These are phyloP conservation scores for Sclerurus mexicanus DNA, from an alignment of 2,113 vertebrate species.

Conservation along the genomic window DNA sequence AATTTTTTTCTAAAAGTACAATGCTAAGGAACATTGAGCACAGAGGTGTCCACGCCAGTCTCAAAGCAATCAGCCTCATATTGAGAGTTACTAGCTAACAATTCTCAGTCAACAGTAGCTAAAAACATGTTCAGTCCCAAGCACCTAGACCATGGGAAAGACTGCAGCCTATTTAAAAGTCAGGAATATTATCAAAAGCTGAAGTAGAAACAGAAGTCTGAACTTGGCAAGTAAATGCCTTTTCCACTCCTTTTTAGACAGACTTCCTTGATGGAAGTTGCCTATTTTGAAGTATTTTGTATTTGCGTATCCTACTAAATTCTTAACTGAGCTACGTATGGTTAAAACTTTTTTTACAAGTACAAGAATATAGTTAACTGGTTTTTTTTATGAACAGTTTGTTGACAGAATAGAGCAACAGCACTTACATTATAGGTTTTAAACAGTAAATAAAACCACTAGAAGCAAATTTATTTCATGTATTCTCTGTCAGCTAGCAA, in stretches of 20 bases:
- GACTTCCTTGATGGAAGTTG: not conserved
- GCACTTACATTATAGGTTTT: not conserved
- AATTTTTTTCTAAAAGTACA: not conserved
- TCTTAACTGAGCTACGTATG: not conserved
- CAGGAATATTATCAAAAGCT: not conserved
- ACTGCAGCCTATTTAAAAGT: not conserved
- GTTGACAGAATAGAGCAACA: not conserved
- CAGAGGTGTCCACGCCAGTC: not conserved
- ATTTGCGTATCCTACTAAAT: not conserved
- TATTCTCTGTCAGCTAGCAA: not conserved
- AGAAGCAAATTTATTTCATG: not conserved
- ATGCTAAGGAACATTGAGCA: not conserved
- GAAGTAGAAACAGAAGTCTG: not conserved
- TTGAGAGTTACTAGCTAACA: not conserved
- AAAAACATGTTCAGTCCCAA: not conserved
- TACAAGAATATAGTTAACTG: not conserved
- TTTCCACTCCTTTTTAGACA: not conserved
- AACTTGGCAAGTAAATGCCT: conserved; percentile 18
- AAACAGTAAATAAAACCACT: not conserved
- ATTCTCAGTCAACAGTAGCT: not conserved
- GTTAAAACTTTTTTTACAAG: not conserved
- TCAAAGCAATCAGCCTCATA: not conserved
- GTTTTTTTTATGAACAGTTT: not conserved
- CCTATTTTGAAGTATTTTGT: not conserved
- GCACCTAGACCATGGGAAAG: not conserved